Conservation (phyloP, 2,113 vertebrate genomes). For the Setophaga coronata region DNA sequence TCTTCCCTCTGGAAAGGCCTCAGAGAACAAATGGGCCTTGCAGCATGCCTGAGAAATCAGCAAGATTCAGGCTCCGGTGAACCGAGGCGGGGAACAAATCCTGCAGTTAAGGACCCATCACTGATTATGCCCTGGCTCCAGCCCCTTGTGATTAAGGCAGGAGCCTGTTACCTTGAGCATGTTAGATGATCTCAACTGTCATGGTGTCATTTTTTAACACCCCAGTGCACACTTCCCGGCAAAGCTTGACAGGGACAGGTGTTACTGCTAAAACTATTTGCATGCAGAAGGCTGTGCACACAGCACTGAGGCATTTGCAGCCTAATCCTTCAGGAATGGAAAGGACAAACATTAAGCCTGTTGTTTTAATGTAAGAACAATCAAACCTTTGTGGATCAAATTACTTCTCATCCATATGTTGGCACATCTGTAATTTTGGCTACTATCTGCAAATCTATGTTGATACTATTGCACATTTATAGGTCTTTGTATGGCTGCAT, state of each 20-base stretch:
- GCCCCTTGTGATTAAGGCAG: slow-evolving; percentile 28
- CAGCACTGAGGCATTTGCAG: not conserved
- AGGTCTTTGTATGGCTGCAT: not conserved
- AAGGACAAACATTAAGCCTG: not conserved
- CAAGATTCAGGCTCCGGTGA: not conserved
- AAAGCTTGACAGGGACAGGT: slow-evolving; percentile 36
- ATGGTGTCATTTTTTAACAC: slow-evolving; percentile 41
- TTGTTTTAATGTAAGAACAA: not conserved
- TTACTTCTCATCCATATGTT: not conserved
- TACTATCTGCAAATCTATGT: not conserved
- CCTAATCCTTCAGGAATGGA: not conserved
- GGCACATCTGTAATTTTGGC: not conserved
- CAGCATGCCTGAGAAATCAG: slow-evolving; percentile 19
- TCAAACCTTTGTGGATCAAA: not conserved
- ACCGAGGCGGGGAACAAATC: not conserved
- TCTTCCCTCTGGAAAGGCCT: not conserved
- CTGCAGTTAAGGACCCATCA: slow-evolving; percentile 14
- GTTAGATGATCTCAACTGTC: slow-evolving; percentile 24
- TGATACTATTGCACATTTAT: accelerated
- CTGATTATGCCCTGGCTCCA: slow-evolving; percentile 13
- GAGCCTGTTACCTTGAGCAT: slow-evolving; percentile 20
- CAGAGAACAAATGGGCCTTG: slow-evolving; percentile 27
- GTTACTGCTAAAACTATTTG: not conserved
- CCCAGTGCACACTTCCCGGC: not conserved
- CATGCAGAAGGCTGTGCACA: not conserved